Evolutionary conservation across 2,888 invertebrate species (phyloP).

Genomic region (Chaitophorus viminalis): DNA sequence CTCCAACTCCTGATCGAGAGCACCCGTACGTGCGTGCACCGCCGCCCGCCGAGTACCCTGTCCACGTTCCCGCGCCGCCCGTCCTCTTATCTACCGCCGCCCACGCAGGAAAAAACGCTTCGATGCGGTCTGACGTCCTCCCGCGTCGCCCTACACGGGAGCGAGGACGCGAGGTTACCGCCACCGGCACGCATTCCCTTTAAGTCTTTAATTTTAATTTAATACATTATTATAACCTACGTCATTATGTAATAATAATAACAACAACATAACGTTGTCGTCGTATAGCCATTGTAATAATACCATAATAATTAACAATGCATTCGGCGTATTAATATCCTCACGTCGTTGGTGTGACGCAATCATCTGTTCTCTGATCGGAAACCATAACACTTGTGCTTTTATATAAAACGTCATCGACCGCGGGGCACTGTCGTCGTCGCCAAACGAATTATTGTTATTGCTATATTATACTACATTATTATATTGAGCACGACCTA

Average conservation of each 20-base stretch:
- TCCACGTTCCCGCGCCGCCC: no score
- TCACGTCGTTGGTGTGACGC: neutral
- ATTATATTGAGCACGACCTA: no score
- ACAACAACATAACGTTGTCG: neutral
- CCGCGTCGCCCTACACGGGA: no score
- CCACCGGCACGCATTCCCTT: no score
- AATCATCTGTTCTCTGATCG: neutral
- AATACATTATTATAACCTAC: no score
- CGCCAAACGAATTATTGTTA: neutral
- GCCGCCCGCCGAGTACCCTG: no score
- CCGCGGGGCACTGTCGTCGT: neutral
- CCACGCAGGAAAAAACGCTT: no score
- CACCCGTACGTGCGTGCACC: neutral
- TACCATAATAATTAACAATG: neutral
- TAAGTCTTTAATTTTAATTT: no score
- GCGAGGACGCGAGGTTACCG: no score
- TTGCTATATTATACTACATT: neutral
- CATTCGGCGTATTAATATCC: neutral
- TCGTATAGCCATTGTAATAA: neutral
- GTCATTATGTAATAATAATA: no score
- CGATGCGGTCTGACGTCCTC: no score
- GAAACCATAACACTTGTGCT: neutral
- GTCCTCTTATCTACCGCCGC: no score
- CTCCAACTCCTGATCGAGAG: neutral
- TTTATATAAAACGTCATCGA: neutral